phyloP scores from a whole-genome alignment of 1,140 invertebrate genomes.

The Ladona fulva region DNA sequence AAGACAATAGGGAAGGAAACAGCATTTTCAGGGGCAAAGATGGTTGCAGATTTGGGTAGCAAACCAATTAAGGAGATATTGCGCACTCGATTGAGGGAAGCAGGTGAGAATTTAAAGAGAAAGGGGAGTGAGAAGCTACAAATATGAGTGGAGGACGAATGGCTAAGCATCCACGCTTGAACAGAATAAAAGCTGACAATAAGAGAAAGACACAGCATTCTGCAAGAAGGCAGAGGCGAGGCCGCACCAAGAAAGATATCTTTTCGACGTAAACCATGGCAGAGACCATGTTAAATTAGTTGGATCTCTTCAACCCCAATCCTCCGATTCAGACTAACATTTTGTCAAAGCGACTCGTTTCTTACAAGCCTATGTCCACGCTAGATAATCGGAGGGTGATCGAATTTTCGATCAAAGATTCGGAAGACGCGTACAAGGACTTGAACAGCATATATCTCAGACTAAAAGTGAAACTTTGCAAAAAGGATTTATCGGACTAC shows the following conservation, averaged over 20 bases:
- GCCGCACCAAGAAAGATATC: not conserved
- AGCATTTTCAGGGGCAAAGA: not conserved
- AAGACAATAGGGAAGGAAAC: not conserved
- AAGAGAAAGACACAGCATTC: not conserved
- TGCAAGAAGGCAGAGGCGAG: not conserved
- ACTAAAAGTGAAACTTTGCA: too few relatives aligned
- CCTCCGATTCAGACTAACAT: not conserved
- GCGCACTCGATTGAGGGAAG: not conserved
- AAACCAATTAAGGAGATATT: not conserved
- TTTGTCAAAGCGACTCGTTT: not conserved
- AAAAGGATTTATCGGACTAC: too few relatives aligned
- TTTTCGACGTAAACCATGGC: not conserved
- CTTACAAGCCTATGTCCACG: not conserved
- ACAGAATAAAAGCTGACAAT: not conserved
- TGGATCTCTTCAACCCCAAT: not conserved
- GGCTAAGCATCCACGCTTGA: not conserved
- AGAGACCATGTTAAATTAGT: not conserved
- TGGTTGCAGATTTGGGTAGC: not conserved
- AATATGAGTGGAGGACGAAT: not conserved
- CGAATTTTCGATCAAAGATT: not conserved
- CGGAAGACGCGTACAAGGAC: not conserved
- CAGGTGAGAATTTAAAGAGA: not conserved
- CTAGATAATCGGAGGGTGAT: not conserved
- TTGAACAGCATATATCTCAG: too few relatives aligned
- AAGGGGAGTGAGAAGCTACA: not conserved